Conservation (phyloP, 2,888 invertebrate genomes). For the Metacarcinus magister region DNA sequence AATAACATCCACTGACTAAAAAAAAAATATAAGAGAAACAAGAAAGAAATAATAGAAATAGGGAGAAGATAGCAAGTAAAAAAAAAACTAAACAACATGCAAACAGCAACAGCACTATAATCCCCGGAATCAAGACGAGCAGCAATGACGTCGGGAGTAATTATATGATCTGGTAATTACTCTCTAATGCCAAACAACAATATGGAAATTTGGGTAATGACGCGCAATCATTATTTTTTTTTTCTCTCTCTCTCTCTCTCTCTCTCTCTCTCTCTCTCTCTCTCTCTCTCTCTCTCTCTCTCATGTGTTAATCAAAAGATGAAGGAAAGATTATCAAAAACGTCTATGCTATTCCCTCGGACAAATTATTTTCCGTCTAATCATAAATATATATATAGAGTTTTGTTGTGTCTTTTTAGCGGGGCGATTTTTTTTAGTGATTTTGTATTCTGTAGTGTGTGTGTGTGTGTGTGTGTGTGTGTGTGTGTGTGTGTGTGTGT, state of each 20-base stretch:
- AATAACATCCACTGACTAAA: neutral
- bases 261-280: neutral
- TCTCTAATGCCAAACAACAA: slow-evolving; percentile 20
- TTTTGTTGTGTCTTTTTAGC: neutral
- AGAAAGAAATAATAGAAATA: neutral
- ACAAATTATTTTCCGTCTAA: neutral
- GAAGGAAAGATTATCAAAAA: slow-evolving; percentile 35
- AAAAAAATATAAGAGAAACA: neutral
- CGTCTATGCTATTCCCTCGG: neutral
- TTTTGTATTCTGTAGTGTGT: neutral
- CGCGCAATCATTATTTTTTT: slow-evolving; percentile 36
- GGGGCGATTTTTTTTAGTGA: too few relatives aligned
- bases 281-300: slow-evolving; percentile 30
- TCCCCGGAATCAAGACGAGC: neutral
- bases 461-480: neutral
- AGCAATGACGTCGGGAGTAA: neutral
- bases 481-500: neutral
- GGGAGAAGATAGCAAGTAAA: neutral
- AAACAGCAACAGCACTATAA: neutral
- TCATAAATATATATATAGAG: neutral
- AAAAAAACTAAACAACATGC: neutral
- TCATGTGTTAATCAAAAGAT: neutral
- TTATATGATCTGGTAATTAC: slow-evolving; percentile 1
- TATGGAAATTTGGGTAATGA: slow-evolving; percentile 47
- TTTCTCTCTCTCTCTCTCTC: slow-evolving; percentile 58